phyloP scores from a whole-genome alignment of 2,888 invertebrate genomes.

The Gymnocheta viridis region DNA sequence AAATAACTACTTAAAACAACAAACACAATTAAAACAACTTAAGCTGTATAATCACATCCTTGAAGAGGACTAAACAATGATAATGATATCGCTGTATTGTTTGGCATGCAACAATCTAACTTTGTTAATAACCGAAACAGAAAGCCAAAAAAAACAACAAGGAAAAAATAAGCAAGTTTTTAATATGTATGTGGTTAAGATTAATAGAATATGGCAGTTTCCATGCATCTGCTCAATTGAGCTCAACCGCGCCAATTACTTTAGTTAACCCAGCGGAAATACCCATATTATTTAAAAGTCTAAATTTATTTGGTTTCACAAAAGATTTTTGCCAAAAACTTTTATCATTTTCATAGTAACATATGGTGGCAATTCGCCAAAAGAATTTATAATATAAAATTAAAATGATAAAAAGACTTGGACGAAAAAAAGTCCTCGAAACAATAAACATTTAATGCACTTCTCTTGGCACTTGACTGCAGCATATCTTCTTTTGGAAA shows the following conservation, averaged over 20 bases:
- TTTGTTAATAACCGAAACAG: conserved; percentile 60
- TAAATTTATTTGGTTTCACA: conserved; percentile 31
- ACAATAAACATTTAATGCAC: conserved; percentile 70
- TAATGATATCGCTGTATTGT: conserved; percentile 47
- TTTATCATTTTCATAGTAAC: conserved; percentile 63
- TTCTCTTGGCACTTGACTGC: conserved; percentile 63
- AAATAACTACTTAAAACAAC: conserved; percentile 39
- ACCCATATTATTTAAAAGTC: conserved; percentile 34
- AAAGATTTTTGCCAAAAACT: conserved; percentile 64
- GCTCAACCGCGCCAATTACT: neutral
- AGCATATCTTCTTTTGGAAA: conserved; percentile 13
- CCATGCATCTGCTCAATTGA: neutral
- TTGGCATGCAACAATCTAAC: conserved; percentile 67
- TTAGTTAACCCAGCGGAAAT: neutral
- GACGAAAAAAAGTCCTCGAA: conserved; percentile 22
- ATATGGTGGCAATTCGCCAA: conserved; percentile 68
- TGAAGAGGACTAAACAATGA: conserved; percentile 45
- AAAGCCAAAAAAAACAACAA: conserved; percentile 30
- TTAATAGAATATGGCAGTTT: conserved; percentile 42
- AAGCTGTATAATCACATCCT: conserved; percentile 63
- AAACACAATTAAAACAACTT: conserved; percentile 63
- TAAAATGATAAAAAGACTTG: conserved; percentile 41
- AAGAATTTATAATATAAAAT: conserved; percentile 38
- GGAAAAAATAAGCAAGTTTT: conserved; percentile 2
- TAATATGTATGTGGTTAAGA: conserved; percentile 48